Percentiles rank a stretch among this genome's conserved stretches.
Evolutionary conservation across 1,140 invertebrate genomes (phyloP).

Genomic region (Aphelinus atriplicis): DNA sequence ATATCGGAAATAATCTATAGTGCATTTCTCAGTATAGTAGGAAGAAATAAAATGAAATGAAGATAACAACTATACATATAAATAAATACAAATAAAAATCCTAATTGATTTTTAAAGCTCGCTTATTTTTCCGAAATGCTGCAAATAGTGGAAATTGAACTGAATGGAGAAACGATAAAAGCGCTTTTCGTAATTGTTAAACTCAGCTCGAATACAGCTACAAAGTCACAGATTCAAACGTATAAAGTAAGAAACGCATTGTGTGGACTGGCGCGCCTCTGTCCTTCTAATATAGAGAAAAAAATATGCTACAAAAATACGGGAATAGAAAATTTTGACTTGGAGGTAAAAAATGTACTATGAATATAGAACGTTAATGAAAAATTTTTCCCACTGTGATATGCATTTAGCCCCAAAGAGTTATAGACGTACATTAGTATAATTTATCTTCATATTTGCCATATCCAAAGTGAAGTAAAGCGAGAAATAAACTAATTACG

Average conservation of each 20-base stretch:
- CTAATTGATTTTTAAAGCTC: slow-evolving; percentile 45
- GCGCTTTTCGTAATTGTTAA: slow-evolving; percentile 25
- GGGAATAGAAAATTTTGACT: slow-evolving; percentile 41
- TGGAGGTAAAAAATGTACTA: slow-evolving; percentile 42
- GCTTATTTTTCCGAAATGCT: slow-evolving; percentile 47
- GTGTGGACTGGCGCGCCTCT: slow-evolving; percentile 49
- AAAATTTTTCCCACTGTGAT: slow-evolving; percentile 64
- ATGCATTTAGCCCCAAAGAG: slow-evolving; percentile 67
- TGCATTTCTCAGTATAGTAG: slow-evolving; percentile 56
- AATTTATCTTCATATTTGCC: slow-evolving; percentile 67
- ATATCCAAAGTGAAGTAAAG: slow-evolving; percentile 65
- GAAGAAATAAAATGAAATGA: slow-evolving; percentile 18
- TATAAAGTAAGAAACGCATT: slow-evolving; percentile 30
- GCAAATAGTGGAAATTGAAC: not conserved
- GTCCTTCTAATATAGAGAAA: slow-evolving; percentile 23
- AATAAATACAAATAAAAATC: slow-evolving; percentile 8
- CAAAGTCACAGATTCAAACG: not conserved
- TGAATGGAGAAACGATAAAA: slow-evolving; percentile 5
- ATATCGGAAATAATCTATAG: slow-evolving; percentile 58
- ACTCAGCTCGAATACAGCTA: slow-evolving; percentile 5
- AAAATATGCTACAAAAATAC: slow-evolving; percentile 45
- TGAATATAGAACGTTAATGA: slow-evolving; percentile 50
- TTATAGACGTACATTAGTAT: slow-evolving; percentile 65
- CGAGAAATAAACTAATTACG: slow-evolving; percentile 55
- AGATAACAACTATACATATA: not conserved